phyloP scores from a whole-genome alignment of 2,888 invertebrate genomes.

The Achlya flavicornis region DNA sequence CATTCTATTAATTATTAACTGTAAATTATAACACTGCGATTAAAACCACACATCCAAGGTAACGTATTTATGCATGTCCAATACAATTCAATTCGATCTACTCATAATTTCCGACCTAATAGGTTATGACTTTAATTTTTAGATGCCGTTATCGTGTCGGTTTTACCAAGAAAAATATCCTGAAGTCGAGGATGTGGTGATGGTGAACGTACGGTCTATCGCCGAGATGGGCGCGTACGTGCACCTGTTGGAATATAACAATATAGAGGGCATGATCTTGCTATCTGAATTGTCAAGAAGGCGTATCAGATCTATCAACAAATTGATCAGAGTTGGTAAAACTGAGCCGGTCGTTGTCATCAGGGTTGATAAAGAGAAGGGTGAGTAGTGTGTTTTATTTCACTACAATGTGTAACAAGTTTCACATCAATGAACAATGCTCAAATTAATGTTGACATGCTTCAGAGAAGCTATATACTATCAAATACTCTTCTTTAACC shows the following conservation, averaged over 20 bases:
- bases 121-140: constrained; percentile 66
- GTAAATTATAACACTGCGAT: constrained; percentile 38
- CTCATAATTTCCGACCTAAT: constrained; percentile 29
- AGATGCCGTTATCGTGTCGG: constrained; percentile 96
- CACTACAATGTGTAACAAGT: no score
- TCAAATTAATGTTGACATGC: no score
- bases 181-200: constrained; percentile 99
- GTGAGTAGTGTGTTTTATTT: constrained; percentile 64
- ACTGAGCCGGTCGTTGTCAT: constrained; percentile 99
- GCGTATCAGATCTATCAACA: constrained; percentile 99
- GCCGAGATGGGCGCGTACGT: constrained; percentile 99
- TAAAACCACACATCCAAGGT: constrained; percentile 55
- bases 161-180: constrained; percentile 99
- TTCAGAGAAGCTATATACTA: no score
- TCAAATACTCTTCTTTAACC: no score
- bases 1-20: constrained; percentile 51
- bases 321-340: constrained; percentile 98
- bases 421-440: no score
- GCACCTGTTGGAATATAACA: constrained; percentile 98
- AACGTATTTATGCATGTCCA: constrained; percentile 20
- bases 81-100: constrained; percentile 14
- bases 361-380: constrained; percentile 99
- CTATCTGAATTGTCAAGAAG: constrained; percentile 98
- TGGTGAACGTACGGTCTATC: constrained; percentile 99
- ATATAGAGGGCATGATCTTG: constrained; percentile 99